These are phyloP conservation scores for Rhabdophis nuchalis DNA, from an alignment of 2,797 vertebrate genomes.

Conservation along the genomic window DNA sequence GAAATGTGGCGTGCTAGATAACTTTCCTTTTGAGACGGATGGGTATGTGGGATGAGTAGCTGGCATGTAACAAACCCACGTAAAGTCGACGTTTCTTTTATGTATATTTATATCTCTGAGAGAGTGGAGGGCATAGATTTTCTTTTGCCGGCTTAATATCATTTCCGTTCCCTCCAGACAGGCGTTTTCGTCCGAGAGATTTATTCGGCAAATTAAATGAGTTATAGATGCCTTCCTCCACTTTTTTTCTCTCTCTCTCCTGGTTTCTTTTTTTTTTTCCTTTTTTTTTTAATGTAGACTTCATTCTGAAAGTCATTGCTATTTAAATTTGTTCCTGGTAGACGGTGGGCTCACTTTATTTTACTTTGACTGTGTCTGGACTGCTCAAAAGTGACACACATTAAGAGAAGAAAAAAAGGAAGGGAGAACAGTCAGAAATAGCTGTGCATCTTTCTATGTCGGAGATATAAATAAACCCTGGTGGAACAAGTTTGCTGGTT, in stretches of 20 bases:
- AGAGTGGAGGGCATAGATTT: constrained; percentile 32
- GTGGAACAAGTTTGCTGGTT: constrained; percentile 64
- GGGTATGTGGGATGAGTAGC: background rate
- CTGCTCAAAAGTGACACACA: constrained; percentile 65
- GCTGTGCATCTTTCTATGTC: constrained; percentile 57
- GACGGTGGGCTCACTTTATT: constrained; percentile 66
- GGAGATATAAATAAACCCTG: constrained; percentile 66
- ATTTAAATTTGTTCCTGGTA: constrained; percentile 67
- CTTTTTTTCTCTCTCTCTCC: background rate
- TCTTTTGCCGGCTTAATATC: constrained; percentile 41
- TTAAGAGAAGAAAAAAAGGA: constrained; percentile 69
- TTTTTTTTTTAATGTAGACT: constrained; percentile 63
- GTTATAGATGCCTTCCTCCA: constrained; percentile 39
- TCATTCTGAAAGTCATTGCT: constrained; percentile 63
- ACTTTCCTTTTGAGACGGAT: constrained; percentile 17
- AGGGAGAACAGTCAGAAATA: constrained; percentile 62
- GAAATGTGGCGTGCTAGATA: background rate
- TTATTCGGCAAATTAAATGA: constrained; percentile 66
- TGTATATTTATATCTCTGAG: constrained; percentile 28
- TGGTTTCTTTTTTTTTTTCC: constrained; percentile 50
- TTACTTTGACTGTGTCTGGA: constrained; percentile 64
- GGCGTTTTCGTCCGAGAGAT: constrained; percentile 52
- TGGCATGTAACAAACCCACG: constrained; percentile 16
- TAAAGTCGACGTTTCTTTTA: background rate
- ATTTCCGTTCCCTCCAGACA: constrained; percentile 32